A percentile compares a stretch with the other conserved stretches of the same genome.
phyloP scores from a whole-genome alignment of 2,113 vertebrate species.

The Odobenus rosmarus region DNA sequence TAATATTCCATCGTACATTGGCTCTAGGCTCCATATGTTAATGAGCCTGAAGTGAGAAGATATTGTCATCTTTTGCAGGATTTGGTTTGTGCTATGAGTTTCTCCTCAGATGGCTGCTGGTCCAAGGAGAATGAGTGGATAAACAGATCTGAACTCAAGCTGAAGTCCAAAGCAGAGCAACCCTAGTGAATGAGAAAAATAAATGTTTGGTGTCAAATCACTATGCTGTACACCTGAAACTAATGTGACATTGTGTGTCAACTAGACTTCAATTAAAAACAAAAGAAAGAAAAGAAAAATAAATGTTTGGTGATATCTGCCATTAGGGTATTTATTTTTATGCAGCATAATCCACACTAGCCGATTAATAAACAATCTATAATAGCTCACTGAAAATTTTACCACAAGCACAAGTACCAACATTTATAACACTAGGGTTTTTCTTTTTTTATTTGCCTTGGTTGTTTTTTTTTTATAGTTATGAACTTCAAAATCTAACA shows the following conservation, averaged over 20 bases:
- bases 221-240: background rate
- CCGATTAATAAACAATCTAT: background rate
- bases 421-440: background rate
- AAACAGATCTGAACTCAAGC: background rate
- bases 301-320: background rate
- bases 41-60: background rate
- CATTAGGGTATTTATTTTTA: background rate
- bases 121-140: background rate
- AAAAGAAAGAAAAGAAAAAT: background rate
- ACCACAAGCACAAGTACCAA: background rate
- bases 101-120: background rate
- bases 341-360: background rate
- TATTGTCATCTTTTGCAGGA: background rate
- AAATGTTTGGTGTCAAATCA: background rate
- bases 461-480: background rate
- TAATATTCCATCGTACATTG: too few species aligned
- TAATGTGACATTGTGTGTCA: background rate
- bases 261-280: background rate
- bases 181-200: background rate
- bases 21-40: background rate
- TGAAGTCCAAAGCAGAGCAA: background rate
- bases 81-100: background rate
- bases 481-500: background rate
- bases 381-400: background rate
- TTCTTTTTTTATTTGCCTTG: background rate